phyloP scores from a whole-genome alignment of 2,113 vertebrate species.

The Lontra canadensis region DNA sequence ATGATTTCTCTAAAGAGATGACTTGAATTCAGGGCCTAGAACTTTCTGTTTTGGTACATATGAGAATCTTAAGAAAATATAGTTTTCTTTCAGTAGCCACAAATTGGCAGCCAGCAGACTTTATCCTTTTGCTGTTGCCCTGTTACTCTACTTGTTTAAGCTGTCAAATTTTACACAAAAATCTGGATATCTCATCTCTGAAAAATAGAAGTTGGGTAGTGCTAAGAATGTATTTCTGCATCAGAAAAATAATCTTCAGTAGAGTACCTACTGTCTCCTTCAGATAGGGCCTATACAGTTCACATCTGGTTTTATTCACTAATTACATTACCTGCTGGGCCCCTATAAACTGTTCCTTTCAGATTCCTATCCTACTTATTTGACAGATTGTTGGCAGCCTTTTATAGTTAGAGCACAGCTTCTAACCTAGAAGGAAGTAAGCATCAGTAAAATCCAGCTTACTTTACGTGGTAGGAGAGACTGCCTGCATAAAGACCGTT shows the following conservation, averaged over 20 bases:
- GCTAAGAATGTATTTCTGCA: not conserved
- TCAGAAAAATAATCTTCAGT: not conserved
- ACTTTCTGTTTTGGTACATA: not conserved
- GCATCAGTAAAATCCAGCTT: not conserved
- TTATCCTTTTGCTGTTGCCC: not conserved
- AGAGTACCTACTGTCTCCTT: not conserved
- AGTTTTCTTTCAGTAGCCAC: not conserved
- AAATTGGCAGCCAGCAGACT: not conserved
- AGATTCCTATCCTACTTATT: not conserved
- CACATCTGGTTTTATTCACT: not conserved
- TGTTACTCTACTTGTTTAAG: not conserved
- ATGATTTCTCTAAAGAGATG: constrained; percentile 39
- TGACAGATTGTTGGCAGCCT: constrained; percentile 1
- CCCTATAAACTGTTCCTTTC: not conserved
- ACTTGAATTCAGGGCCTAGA: constrained; percentile 30
- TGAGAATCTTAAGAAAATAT: not conserved
- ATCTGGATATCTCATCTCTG: not conserved
- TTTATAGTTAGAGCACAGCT: constrained; percentile 31
- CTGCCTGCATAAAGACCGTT: not conserved
- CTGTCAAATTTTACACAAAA: constrained; percentile 13
- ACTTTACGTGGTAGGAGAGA: not conserved
- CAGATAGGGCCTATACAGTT: not conserved
- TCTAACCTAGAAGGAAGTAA: constrained; percentile 45
- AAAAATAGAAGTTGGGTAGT: not conserved
- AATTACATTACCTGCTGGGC: not conserved